These are phyloP conservation scores for Trissolcus japonicus DNA, from an alignment of 2,888 invertebrate species.

Conservation along the genomic window DNA sequence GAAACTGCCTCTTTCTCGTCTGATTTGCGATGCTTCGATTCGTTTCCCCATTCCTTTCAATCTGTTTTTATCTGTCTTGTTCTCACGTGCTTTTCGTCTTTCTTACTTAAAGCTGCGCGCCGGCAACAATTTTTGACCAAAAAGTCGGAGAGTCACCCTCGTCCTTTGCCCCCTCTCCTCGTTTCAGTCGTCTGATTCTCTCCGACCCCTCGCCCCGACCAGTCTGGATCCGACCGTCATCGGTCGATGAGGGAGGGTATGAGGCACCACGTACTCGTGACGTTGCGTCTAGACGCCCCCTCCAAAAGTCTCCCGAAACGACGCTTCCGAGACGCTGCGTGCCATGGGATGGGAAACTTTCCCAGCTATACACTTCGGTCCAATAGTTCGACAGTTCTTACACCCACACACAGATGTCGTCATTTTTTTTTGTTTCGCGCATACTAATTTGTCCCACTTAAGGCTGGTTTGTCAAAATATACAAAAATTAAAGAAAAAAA, in stretches of 20 bases:
- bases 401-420: conserved; percentile 42
- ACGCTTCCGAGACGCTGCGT: conserved; percentile 54
- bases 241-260: conserved; percentile 62
- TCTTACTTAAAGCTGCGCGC: conserved; percentile 56
- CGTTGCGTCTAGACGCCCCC: conserved; percentile 75
- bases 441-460: conserved; percentile 8
- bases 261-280: conserved; percentile 72
- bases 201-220: conserved; percentile 60
- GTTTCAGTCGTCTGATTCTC: conserved; percentile 52
- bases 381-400: conserved; percentile 24
- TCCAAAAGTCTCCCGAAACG: conserved; percentile 65
- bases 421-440: conserved; percentile 15
- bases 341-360: conserved; percentile 50
- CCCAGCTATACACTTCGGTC: conserved; percentile 37
- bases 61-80: conserved; percentile 46
- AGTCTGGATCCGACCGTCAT: conserved; percentile 72
- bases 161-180: conserved; percentile 51
- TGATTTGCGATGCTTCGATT: conserved; percentile 60
- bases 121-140: conserved; percentile 72
- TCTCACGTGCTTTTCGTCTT: conserved; percentile 40
- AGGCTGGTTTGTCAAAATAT: conserved; percentile 6
- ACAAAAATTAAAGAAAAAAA: conserved; percentile 15
- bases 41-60: conserved; percentile 55
- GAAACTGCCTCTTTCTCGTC: conserved; percentile 42
- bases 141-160: conserved; percentile 71